Evolutionary conservation across 2,797 vertebrate species (phyloP), one percentile per base, ranked within the genome.

Genomic region (Lates japonicus): DNA sequence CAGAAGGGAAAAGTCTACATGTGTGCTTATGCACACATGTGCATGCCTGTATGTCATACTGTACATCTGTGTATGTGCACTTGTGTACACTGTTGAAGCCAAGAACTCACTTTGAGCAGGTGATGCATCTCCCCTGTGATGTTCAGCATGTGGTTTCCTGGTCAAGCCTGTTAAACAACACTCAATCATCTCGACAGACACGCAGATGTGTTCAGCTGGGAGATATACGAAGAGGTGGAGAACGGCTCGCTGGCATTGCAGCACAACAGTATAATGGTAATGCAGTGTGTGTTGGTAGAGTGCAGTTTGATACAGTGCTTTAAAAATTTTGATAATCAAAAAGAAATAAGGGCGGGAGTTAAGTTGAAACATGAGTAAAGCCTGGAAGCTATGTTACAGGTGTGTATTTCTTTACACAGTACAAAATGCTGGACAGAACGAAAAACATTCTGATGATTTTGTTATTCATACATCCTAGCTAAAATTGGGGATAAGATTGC

Each of bases 141-240:
- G 88, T 89, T 75, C 87, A 87, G 81, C 94, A 95, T 94, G 93
- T 94, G 94, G 88, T 94, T 93, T 93, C 82, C 85, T 88, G 86
- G 84, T 94, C 91, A 93, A 69, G 90, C 89, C 83, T 85, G 92
- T 93, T 93, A 92, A 84, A 77, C 80, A 46, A 79, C 78, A 76
- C 75, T 93, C 85, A 84, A 90, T 94, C 93, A 87, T 79, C 35
- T 55, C 39, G 80, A 83, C 93, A 92, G 89, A 89, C 73, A 37
- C 78, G 22, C 93, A 93, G 90, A 94, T 94, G 93, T 93, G 86
- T 82, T 87, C 88, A 78, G 76, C 78, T 86, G 84, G 88, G 84
- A 87, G 77, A 78, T 52, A 41, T 39, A 74, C 74, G 85, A 67
- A 87, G 70, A 75, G 41, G 68, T 29, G 64, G 66, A 77, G 75